These are phyloP conservation scores for Notechis scutatus DNA, from an alignment of 2,113 vertebrate genomes.

Conservation along the genomic window DNA sequence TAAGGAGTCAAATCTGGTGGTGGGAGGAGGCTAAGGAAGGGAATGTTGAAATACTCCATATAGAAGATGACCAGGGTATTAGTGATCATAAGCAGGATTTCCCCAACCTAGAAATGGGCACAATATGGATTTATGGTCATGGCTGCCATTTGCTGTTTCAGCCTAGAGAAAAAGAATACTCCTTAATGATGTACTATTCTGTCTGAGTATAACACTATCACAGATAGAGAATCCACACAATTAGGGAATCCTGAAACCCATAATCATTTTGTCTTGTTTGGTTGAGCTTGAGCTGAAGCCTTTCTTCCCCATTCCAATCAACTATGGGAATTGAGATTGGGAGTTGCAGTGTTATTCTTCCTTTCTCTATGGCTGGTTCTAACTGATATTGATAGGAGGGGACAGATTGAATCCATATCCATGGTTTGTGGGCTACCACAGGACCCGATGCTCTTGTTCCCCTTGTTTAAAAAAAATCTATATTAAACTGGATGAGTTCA, in stretches of 20 bases:
- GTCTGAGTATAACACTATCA: background rate
- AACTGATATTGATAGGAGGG: background rate
- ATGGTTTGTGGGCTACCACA: background rate
- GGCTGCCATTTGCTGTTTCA: background rate
- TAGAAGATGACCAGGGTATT: background rate
- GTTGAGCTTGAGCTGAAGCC: background rate
- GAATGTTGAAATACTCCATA: background rate
- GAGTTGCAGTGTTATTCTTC: background rate
- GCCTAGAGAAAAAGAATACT: background rate
- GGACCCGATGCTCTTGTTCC: background rate
- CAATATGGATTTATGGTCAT: background rate
- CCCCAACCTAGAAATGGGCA: background rate
- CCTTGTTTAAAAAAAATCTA: background rate
- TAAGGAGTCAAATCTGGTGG: background rate
- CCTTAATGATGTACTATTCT: background rate
- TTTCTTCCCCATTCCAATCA: background rate
- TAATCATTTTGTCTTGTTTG: background rate
- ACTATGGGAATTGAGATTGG: background rate
- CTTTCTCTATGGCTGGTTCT: background rate
- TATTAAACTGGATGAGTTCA: background rate
- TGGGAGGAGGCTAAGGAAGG: background rate
- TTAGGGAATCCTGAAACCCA: background rate
- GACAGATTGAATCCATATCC: background rate
- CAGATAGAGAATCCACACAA: background rate
- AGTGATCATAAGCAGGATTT: background rate